Evolutionary conservation across 2,113 vertebrate species (phyloP).

Genomic region (Prolemur simus): DNA sequence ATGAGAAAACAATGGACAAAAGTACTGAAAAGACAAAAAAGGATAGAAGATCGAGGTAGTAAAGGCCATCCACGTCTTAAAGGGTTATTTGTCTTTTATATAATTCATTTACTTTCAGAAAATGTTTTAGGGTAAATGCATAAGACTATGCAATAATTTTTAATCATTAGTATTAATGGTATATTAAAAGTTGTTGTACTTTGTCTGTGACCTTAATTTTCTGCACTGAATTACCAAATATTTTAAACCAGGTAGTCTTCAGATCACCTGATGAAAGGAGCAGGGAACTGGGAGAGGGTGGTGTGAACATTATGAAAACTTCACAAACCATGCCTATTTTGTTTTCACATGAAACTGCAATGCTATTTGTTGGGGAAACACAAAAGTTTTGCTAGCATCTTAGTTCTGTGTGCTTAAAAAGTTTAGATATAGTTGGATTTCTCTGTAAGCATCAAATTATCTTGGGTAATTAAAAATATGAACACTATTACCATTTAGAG

Average conservation of each 20-base stretch:
- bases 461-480: slow-evolving; percentile 39
- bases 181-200: slow-evolving; percentile 87
- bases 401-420: slow-evolving; percentile 25
- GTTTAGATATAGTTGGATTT: slow-evolving; percentile 11
- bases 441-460: slow-evolving; percentile 37
- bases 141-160: slow-evolving; percentile 91
- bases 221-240: slow-evolving; percentile 88
- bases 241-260: slow-evolving; percentile 83
- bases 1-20: slow-evolving; percentile 98
- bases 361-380: slow-evolving; percentile 67
- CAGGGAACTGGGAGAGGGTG: slow-evolving; percentile 69
- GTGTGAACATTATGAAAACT: slow-evolving; percentile 64
- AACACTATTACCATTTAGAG: slow-evolving; percentile 33
- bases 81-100: slow-evolving; percentile 85
- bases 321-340: slow-evolving; percentile 59
- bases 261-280: slow-evolving; percentile 77
- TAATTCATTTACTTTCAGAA: slow-evolving; percentile 83
- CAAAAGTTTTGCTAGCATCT: slow-evolving; percentile 67
- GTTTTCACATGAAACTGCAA: slow-evolving; percentile 54
- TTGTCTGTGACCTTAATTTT: slow-evolving; percentile 87
- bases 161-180: slow-evolving; percentile 87
- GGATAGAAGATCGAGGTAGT: slow-evolving; percentile 96
- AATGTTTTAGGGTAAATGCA: slow-evolving; percentile 86
- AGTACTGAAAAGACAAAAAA: slow-evolving; percentile 96
- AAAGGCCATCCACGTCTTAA: slow-evolving; percentile 79